A percentile compares a stretch with the other conserved stretches of the same genome.
Evolutionary conservation across 2,888 invertebrate species (phyloP).

Genomic region (Coleophora flavipennella): DNA sequence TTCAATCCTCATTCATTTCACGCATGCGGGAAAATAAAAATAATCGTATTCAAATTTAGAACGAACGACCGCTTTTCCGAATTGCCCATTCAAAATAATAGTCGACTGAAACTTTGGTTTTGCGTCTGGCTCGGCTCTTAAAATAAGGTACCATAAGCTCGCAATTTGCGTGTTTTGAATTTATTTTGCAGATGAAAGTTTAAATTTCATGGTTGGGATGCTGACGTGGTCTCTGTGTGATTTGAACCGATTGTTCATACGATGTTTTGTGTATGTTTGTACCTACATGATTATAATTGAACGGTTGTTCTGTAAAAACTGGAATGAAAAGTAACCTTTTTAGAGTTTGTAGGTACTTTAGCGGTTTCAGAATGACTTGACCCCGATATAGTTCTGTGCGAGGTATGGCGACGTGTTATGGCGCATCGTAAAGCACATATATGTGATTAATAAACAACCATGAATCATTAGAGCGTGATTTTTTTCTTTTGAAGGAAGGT

Average conservation of each 20-base stretch:
- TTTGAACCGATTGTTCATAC: conserved; percentile 17
- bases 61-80: conserved; percentile 6
- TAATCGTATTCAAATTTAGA: conserved; percentile 3
- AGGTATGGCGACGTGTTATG: too few relatives aligned
- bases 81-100: conserved; percentile 10
- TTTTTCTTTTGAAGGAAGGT: too few relatives aligned
- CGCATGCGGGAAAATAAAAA: background rate
- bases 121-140: background rate
- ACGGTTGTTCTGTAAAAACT: too few relatives aligned
- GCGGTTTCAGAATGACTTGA: too few relatives aligned
- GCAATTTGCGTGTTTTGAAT: background rate
- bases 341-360: too few relatives aligned
- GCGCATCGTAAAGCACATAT: too few relatives aligned
- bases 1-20: too few relatives aligned
- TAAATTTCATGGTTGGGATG: background rate
- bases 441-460: too few relatives aligned
- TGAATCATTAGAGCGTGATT: too few relatives aligned
- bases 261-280: conserved; percentile 1
- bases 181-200: background rate
- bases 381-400: too few relatives aligned
- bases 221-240: conserved; percentile 1
- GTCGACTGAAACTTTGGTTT: background rate
- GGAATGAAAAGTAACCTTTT: too few relatives aligned
- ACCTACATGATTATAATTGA: too few relatives aligned
- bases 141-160: background rate